Conservation (phyloP, 2,797 vertebrate genomes). For the Amazonetta brasiliensis region DNA sequence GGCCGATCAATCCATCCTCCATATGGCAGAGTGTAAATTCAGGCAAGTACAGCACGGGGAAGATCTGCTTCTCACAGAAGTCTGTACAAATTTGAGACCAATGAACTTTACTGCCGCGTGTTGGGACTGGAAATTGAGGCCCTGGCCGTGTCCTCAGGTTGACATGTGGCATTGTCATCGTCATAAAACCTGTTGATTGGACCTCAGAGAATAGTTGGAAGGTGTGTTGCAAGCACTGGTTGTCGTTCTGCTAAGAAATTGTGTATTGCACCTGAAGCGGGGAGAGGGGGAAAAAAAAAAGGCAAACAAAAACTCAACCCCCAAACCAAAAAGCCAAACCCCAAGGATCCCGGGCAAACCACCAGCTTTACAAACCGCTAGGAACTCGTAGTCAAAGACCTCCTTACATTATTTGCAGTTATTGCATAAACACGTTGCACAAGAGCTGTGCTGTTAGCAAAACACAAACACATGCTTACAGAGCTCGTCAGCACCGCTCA, state of each 20-base stretch:
- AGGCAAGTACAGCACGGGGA: neutral
- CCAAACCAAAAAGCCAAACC: neutral
- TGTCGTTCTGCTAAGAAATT: neutral
- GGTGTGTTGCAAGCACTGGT: neutral
- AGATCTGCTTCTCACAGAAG: neutral
- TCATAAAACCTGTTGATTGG: neutral
- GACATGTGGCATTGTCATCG: neutral
- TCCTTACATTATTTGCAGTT: neutral
- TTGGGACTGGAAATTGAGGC: neutral
- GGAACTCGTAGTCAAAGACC: neutral
- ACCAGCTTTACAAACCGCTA: neutral
- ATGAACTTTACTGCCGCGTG: neutral
- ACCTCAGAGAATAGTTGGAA: neutral
- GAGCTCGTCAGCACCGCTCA: neutral
- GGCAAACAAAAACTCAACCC: neutral
- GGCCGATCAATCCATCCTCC: neutral
- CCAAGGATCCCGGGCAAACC: neutral
- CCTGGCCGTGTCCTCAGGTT: neutral
- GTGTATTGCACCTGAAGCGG: neutral
- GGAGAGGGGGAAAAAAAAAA: neutral
- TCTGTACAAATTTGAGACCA: neutral
- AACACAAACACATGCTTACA: neutral
- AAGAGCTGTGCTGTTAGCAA: neutral
- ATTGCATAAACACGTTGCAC: constrained; percentile 17
- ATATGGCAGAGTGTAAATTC: neutral